These are phyloP conservation scores for Xestobium rufovillosum DNA, from an alignment of 2,888 invertebrate genomes.

Conservation along the genomic window DNA sequence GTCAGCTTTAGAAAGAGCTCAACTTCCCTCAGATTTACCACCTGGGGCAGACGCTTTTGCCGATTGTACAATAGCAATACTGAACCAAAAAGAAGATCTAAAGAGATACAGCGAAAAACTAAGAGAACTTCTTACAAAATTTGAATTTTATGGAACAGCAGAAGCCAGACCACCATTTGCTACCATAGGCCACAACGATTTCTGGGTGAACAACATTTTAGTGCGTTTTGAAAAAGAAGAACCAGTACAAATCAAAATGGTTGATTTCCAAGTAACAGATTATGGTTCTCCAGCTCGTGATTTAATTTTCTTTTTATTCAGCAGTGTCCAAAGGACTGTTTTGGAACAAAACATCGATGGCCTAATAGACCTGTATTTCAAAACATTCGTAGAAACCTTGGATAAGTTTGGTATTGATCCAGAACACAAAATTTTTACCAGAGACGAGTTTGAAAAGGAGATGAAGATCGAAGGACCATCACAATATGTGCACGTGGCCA, in stretches of 20 bases:
- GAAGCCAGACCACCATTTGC: slow-evolving; percentile 20
- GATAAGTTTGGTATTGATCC: too few relatives aligned
- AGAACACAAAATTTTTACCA: too few relatives aligned
- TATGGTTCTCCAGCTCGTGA: slow-evolving; percentile 25
- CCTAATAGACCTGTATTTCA: slow-evolving; percentile 11
- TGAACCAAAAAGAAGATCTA: slow-evolving; percentile 1
- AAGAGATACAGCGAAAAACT: not conserved
- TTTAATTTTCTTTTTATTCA: slow-evolving; percentile 28
- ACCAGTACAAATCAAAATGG: slow-evolving; percentile 22
- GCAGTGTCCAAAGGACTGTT: slow-evolving; percentile 21
- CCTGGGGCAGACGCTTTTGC: too few relatives aligned
- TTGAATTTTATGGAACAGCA: slow-evolving; percentile 5
- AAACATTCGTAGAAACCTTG: slow-evolving; percentile 10
- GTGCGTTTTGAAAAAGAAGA: slow-evolving; percentile 24
- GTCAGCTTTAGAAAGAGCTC: not conserved
- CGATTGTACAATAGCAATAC: not conserved
- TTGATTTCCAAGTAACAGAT: slow-evolving; percentile 29
- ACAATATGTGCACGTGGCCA: too few relatives aligned
- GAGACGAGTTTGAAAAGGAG: too few relatives aligned
- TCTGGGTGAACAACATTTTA: slow-evolving; percentile 23
- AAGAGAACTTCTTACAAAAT: slow-evolving; percentile 4
- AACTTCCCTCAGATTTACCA: too few relatives aligned
- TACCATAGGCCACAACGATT: slow-evolving; percentile 17
- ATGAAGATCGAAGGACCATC: too few relatives aligned
- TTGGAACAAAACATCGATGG: slow-evolving; percentile 11